Base-by-base conservation (phyloP, 2,888 invertebrate genomes). In the Orchesella flavescens region DNA sequence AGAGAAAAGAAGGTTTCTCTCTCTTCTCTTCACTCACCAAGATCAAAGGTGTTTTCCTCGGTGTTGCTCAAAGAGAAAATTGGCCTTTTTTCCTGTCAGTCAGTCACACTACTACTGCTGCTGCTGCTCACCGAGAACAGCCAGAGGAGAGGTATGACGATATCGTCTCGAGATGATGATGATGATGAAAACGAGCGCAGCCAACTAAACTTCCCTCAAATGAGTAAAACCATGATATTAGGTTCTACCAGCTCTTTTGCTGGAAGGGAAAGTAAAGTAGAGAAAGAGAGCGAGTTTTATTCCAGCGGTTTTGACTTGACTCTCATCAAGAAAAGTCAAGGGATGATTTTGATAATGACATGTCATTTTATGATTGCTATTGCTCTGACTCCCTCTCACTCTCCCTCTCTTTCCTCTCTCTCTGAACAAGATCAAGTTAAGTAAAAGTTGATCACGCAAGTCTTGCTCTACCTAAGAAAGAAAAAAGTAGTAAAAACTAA, bases 41-140 rank as follows among this genome's bases (percentile, higher is more conserved):
- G 74, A 82, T 82, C 82, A 82, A 82, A 82, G 82, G 75, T 75
- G 75, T 49, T 75, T 17, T 65, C n/a, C 71, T 34, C 34, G n/a
- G 49, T 53, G 12, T 10, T 43, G 66, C 69, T 69, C 23, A 17
- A 34, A 49, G 43, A 46, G 24, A 75, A 82, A 82, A 75, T 82
- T 82, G 82, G 17, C 71, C 75, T 74, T 69, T 73, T 82, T 82
- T 82, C 82, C 82, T 69, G 75, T 82, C 82, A 82, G 74, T 69
- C 71, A 82, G 81, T 44, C 74, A 74, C 65, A 79, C 44, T 53
- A 23, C 17, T 57, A 3, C n/a, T 57, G 7, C 34, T 7, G 7
- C 34, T 34, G 7, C 34, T 34, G 7, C 34, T 34, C n/a, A 34
- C 34, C 34, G 34, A n/a, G n/a, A n/a, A n/a, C 7, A 4, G 34